Evolutionary conservation across 2,113 vertebrate species (phyloP), one percentile per base, ranked within the genome.

Genomic region (Myrmophylax atrothorax): DNA sequence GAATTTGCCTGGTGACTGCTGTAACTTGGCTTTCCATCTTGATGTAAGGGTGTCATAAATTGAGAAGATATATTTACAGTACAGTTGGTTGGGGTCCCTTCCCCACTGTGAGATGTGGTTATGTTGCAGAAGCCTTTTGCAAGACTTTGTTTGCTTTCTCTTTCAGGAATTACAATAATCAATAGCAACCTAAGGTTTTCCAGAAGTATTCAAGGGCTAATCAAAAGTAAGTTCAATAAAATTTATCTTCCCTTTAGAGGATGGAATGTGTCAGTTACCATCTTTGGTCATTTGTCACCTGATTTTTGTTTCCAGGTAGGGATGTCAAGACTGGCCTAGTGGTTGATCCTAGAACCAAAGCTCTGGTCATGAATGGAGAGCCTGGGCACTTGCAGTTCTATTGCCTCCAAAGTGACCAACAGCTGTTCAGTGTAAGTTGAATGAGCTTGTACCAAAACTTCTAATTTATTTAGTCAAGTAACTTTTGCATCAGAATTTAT

Each of bases 371-470:
- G 82, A 99, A 99, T 29, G 99, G 99, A 37, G 99, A 99, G 91
- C 99, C 99, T 4, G 99, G 99, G n/a, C 99, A 99, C 88, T 94
- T 99, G 90, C 99, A 99, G 97, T 99, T 99, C 96, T 99, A 99
- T 87, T 99, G 98, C 40, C 98, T 99, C 38, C 98, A 98, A 50
- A 98, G 95, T 93, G 99, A 99, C 96, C 99, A 99, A 18, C 99
- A 99, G 58, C 95, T 99, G 28, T 99, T 98, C 96, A 99, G 99
- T 76, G 99, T 99, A 98, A 99, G 99, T 93, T 78, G 81, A 35
- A 66, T 55, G 47, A 62, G 5, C 42, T 69, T 58, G 4, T 55
- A 55, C 33, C 50, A 63, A 67, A 72, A 75, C 12, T 75, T 46
- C n/a, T 17, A 44, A 59, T 26, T 42, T 55, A 7, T 2, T 75